A percentile compares a stretch with the other conserved stretches of the same genome.
These are phyloP conservation scores for Erinaceus europaeus DNA, from an alignment of 2,113 vertebrate genomes.

Conservation along the genomic window DNA sequence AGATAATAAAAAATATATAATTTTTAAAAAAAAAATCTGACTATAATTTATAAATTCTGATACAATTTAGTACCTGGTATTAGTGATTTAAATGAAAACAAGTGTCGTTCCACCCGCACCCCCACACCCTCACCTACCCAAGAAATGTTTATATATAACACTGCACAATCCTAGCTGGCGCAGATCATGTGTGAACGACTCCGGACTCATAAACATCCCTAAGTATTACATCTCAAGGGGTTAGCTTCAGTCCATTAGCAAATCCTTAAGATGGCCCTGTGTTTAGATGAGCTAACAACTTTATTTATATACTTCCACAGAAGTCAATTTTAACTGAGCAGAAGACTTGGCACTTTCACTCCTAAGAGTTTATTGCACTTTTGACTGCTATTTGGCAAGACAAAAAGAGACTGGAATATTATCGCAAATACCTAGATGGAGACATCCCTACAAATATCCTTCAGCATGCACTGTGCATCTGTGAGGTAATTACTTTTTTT, in stretches of 20 bases:
- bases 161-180: neutral
- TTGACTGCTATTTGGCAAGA: constrained; percentile 1
- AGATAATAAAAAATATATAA: too few species aligned
- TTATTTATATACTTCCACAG: constrained; percentile 4
- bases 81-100: neutral
- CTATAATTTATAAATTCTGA: constrained; percentile 5
- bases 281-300: neutral
- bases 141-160: neutral
- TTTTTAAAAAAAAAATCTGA: too few species aligned
- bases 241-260: neutral
- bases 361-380: constrained; percentile 14
- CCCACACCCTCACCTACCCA: too few species aligned
- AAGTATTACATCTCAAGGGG: neutral
- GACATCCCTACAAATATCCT: constrained; percentile 22
- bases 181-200: neutral
- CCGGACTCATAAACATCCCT: neutral
- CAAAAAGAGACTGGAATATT: constrained; percentile 35
- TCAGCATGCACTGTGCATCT: neutral
- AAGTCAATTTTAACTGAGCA: constrained; percentile 12
- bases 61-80: neutral
- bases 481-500: constrained; percentile 26
- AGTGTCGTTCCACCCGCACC: too few species aligned
- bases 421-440: constrained; percentile 10
- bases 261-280: constrained; percentile 9
- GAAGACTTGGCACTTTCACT: neutral